Evolutionary conservation across 2,797 vertebrate species (phyloP).

Genomic region (Sebastes itinus): DNA sequence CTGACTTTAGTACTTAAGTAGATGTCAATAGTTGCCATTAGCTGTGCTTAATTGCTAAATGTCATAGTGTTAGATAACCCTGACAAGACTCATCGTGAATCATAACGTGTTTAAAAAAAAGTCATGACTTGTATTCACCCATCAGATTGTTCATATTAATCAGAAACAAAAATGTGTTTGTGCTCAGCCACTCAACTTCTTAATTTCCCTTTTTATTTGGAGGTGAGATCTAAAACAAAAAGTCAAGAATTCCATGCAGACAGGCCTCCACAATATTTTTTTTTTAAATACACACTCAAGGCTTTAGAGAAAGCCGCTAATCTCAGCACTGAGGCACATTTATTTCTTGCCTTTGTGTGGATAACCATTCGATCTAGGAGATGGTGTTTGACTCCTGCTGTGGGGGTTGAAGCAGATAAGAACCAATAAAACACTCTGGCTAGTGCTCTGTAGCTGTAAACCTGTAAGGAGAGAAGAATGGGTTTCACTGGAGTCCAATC

Average conservation of each 20-base stretch:
- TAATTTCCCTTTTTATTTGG: background rate
- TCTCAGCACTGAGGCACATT: conserved; percentile 4
- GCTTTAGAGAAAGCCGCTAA: background rate
- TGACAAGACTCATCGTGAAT: background rate
- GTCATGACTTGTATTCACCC: background rate
- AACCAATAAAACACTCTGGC: conserved; percentile 1
- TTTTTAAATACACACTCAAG: background rate
- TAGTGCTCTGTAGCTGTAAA: conserved; percentile 14
- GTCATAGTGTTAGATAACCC: background rate
- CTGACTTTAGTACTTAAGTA: background rate
- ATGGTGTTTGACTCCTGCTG: conserved; percentile 28
- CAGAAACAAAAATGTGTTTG: background rate
- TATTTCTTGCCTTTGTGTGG: conserved; percentile 16
- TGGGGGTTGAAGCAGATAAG: conserved; percentile 30
- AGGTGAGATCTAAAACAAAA: background rate
- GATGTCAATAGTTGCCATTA: background rate
- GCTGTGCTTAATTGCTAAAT: background rate
- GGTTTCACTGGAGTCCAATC: conserved; percentile 3
- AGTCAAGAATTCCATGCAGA: background rate
- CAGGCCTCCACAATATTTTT: background rate
- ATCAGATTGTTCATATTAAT: background rate
- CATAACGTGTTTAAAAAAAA: background rate
- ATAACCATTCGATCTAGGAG: conserved; percentile 23
- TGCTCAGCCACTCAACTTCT: background rate
- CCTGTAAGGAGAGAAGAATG: background rate